Conservation (phyloP, 2,797 vertebrate genomes). For the Sebastes aleutianus region DNA sequence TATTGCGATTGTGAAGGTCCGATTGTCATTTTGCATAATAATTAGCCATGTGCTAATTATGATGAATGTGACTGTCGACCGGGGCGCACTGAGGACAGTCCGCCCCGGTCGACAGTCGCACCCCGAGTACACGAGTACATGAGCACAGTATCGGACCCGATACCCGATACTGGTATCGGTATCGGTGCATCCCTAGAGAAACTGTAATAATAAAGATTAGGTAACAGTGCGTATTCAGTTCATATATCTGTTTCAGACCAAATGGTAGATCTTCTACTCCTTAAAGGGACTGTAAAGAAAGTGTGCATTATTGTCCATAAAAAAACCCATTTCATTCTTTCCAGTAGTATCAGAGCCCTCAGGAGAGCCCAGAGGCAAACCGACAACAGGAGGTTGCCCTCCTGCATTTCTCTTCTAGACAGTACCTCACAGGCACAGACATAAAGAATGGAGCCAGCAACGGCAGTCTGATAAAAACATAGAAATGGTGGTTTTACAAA, state of each 20-base stretch:
- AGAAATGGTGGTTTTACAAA: constrained; percentile 8
- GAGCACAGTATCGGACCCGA: no score
- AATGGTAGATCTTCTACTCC: background rate
- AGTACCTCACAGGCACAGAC: constrained; percentile 12
- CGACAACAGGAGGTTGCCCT: background rate
- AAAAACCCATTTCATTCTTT: background rate
- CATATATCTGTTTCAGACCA: background rate
- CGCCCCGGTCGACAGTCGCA: no score
- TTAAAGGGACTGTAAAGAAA: background rate
- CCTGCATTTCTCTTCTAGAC: constrained; percentile 22
- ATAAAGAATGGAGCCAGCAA: background rate
- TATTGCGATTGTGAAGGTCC: no score
- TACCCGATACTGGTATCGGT: no score
- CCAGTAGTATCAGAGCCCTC: background rate
- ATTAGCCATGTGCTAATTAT: no score
- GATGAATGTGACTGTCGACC: no score
- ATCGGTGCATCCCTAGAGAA: background rate
- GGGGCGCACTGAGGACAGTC: no score
- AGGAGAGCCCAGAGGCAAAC: constrained; percentile 21
- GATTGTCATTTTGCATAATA: no score
- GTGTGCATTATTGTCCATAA: constrained; percentile 2
- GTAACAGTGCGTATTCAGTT: background rate
- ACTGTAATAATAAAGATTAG: background rate
- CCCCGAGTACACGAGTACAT: no score
- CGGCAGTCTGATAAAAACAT: constrained; percentile 12